phyloP scores from a whole-genome alignment of 2,113 vertebrate species.

The Clinocottus analis region DNA sequence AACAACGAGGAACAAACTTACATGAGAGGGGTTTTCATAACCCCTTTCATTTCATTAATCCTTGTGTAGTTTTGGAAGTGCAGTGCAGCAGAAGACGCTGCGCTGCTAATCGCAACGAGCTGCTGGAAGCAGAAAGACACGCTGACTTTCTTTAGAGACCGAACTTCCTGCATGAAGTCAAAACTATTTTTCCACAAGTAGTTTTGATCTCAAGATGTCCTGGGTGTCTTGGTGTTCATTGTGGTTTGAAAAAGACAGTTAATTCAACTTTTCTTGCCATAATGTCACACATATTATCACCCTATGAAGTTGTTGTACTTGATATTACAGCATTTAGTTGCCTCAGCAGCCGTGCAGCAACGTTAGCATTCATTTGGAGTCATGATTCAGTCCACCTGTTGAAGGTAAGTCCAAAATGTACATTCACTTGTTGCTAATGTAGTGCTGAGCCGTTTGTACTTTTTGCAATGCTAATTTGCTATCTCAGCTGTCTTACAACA shows the following conservation, averaged over 20 bases:
- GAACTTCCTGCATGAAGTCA: not conserved
- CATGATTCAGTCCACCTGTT: not conserved
- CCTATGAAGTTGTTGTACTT: not conserved
- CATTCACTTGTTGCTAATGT: no score
- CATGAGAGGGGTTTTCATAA: not conserved
- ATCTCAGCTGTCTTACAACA: not conserved
- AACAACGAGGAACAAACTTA: not conserved
- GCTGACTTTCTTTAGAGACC: not conserved
- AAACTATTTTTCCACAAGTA: not conserved
- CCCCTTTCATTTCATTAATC: not conserved
- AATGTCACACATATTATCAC: not conserved
- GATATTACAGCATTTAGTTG: not conserved
- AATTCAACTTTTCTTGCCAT: not conserved
- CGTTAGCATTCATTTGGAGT: not conserved
- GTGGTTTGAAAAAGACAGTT: not conserved
- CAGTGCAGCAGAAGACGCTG: not conserved
- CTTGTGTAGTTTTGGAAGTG: not conserved
- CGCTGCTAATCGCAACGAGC: not conserved
- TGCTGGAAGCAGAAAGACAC: not conserved
- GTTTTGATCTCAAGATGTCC: no score
- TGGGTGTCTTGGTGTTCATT: not conserved
- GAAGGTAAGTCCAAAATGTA: no score
- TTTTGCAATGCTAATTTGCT: no score
- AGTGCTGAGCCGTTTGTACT: no score
- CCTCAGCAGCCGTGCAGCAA: not conserved